These are phyloP conservation scores for Vandiemenella viatica DNA, from an alignment of 2,888 invertebrate species.

Conservation along the genomic window DNA sequence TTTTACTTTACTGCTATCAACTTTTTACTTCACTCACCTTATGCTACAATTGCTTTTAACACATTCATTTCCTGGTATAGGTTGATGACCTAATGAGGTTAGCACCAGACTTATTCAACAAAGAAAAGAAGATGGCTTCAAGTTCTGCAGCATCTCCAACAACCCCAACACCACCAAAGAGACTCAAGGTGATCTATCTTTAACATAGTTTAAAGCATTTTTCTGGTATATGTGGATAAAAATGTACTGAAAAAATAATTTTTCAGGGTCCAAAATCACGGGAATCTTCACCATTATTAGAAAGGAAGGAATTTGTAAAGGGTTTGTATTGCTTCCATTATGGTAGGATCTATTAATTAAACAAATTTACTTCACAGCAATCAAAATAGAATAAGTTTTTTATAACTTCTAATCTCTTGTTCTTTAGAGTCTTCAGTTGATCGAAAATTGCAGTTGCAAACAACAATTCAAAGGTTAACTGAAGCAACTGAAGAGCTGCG, in stretches of 20 bases:
- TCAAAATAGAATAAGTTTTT: too few species aligned
- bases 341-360: background rate
- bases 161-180: conserved; percentile 55
- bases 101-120: conserved; percentile 49
- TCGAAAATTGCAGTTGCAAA: conserved; percentile 19
- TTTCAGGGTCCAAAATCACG: conserved; percentile 50
- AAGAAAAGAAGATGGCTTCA: conserved; percentile 27
- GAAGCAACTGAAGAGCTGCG: conserved; percentile 57
- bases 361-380: background rate
- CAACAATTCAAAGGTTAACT: conserved; percentile 44
- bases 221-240: too few species aligned
- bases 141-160: conserved; percentile 33
- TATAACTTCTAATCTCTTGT: too few species aligned
- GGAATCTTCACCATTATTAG: conserved; percentile 46
- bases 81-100: conserved; percentile 63
- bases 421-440: conserved; percentile 14
- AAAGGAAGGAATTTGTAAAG: conserved; percentile 19
- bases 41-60: too few species aligned
- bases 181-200: conserved; percentile 42
- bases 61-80: conserved; percentile 14
- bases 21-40: too few species aligned
- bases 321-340: conserved; percentile 3
- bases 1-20: background rate
- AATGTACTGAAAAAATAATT: background rate
- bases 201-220: conserved; percentile 4